Conservation (phyloP, 2,797 vertebrate genomes). For the Danio choprae region DNA sequence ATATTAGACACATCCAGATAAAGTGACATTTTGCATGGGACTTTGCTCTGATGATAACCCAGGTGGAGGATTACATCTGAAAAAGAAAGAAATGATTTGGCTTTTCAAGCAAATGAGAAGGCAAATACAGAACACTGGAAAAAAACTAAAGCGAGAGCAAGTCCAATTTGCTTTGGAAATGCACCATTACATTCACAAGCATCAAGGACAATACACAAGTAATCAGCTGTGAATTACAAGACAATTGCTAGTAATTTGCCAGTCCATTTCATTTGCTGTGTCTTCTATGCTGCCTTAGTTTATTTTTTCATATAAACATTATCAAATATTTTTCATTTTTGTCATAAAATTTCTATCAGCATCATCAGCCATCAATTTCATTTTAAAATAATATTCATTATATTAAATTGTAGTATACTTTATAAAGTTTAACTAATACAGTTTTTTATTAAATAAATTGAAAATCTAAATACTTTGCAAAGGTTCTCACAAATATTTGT, state of each 20-base stretch:
- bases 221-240: conserved; percentile 2
- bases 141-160: neutral
- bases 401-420: too few species aligned
- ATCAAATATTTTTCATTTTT: too few species aligned
- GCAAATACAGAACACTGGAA: conserved; percentile 12
- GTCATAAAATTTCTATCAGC: too few species aligned
- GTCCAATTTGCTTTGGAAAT: neutral
- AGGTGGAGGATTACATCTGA: neutral
- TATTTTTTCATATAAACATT: too few species aligned
- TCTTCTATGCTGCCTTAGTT: neutral
- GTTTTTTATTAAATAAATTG: too few species aligned
- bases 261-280: neutral
- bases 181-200: neutral
- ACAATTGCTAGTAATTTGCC: neutral
- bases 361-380: too few species aligned
- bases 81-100: neutral
- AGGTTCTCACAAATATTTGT: neutral
- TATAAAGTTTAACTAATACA: too few species aligned
- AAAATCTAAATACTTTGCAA: too few species aligned
- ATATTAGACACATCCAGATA: neutral
- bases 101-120: conserved; percentile 40
- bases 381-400: too few species aligned
- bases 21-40: neutral
- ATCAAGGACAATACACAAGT: conserved; percentile 15
- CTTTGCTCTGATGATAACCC: neutral